phyloP scores from a whole-genome alignment of 2,888 invertebrate genomes.

The Timema cristinae region DNA sequence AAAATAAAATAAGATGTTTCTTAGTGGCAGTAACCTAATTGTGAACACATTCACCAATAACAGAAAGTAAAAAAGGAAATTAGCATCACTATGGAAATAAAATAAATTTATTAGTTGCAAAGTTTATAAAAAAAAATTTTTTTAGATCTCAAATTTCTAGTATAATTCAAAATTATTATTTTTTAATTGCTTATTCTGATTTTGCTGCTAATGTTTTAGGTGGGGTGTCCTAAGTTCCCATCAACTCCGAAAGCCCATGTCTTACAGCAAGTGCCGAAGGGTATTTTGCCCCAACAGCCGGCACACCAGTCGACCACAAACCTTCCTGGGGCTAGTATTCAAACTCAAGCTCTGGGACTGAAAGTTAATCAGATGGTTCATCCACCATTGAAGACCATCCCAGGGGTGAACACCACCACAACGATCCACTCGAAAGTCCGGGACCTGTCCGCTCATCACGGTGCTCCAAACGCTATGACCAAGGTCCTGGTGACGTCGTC shows the following conservation, averaged over 20 bases:
- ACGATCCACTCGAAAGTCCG: conserved; percentile 12
- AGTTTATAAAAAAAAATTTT: too few relatives aligned
- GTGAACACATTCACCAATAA: too few relatives aligned
- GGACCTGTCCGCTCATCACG: neutral
- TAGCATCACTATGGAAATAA: too few relatives aligned
- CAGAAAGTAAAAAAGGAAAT: too few relatives aligned
- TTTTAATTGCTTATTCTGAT: too few relatives aligned
- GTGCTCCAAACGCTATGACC: neutral
- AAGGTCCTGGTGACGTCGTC: conserved; percentile 33
- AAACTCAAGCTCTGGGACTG: conserved; percentile 33
- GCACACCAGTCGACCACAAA: conserved; percentile 39
- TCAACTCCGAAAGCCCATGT: conserved; percentile 29
- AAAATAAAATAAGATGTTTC: too few relatives aligned
- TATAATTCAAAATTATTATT: too few relatives aligned
- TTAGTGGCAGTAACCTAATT: too few relatives aligned
- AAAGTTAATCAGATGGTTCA: conserved; percentile 2
- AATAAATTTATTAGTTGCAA: too few relatives aligned
- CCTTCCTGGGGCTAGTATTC: conserved; percentile 14
- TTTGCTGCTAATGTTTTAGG: too few relatives aligned
- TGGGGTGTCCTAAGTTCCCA: conserved; percentile 15
- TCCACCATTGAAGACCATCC: conserved; percentile 36
- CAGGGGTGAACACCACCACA: neutral
- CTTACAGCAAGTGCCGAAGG: conserved; percentile 40
- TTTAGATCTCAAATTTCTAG: too few relatives aligned
- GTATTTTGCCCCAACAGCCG: conserved; percentile 45